These are phyloP conservation scores for Notechis scutatus DNA, from an alignment of 2,113 vertebrate genomes.

Conservation along the genomic window DNA sequence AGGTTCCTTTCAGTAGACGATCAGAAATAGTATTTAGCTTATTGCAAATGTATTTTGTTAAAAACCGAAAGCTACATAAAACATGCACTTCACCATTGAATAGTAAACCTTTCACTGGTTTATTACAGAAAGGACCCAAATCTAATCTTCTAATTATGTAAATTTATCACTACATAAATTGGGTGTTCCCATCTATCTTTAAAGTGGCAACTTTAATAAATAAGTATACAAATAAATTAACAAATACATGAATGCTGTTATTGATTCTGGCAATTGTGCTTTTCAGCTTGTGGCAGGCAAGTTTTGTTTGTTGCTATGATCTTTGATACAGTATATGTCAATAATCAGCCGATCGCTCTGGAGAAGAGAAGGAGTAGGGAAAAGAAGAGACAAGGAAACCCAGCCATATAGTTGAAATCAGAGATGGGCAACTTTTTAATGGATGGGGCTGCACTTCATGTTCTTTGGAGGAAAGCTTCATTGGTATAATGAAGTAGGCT, in stretches of 20 bases:
- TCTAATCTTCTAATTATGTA: not conserved
- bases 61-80: not conserved
- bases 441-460: not conserved
- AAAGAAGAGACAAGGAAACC: not conserved
- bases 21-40: not conserved
- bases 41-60: not conserved
- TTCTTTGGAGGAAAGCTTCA: not conserved
- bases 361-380: not conserved
- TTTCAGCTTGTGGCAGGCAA: not conserved
- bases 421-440: not conserved
- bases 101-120: not conserved
- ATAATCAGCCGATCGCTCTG: not conserved
- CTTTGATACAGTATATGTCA: not conserved
- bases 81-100: not conserved
- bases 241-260: not conserved
- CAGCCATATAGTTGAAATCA: not conserved
- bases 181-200: not conserved
- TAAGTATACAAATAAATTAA: no score
- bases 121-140: not conserved
- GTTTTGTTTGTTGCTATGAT: not conserved
- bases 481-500: not conserved
- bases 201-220: not conserved
- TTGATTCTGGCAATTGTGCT: not conserved
- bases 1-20: not conserved
- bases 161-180: not conserved